Evolutionary conservation across 2,113 vertebrate genomes (phyloP).

Genomic region (Oreocharis arfaki): DNA sequence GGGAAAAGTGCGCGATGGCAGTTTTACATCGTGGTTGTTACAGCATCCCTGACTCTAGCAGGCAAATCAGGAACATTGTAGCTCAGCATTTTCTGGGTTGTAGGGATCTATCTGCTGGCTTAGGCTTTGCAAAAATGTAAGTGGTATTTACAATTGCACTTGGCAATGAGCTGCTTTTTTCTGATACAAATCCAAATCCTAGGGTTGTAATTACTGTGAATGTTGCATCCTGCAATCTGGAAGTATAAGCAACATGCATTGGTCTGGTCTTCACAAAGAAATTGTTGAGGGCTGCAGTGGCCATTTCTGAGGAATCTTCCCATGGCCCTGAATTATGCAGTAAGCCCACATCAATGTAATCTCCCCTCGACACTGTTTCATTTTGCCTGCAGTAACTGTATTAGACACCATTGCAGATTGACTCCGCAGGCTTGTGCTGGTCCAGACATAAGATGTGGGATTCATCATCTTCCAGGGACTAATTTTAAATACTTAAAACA

Average conservation of each 20-base stretch:
- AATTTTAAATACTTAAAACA: not conserved
- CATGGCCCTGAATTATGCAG: not conserved
- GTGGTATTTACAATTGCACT: conserved; percentile 28
- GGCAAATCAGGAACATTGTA: conserved; percentile 39
- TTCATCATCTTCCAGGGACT: not conserved
- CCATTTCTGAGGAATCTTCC: not conserved
- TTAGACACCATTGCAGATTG: not conserved
- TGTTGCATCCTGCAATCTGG: conserved; percentile 5
- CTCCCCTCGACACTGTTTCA: not conserved
- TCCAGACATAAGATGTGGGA: not conserved
- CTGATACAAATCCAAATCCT: not conserved
- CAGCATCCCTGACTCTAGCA: conserved; percentile 3
- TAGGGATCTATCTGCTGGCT: conserved; percentile 66
- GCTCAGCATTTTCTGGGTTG: conserved; percentile 63
- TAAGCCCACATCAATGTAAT: not conserved
- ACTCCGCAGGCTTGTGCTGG: not conserved
- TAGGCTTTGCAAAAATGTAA: conserved; percentile 24
- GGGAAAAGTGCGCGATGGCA: not conserved
- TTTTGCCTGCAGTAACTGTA: not conserved
- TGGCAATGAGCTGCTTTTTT: not conserved
- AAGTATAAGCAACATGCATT: not conserved
- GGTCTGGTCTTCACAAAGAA: not conserved
- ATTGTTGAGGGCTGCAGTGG: not conserved
- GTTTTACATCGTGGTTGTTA: not conserved
- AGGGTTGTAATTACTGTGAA: conserved; percentile 33